phyloP scores from a whole-genome alignment of 35 echinoderm and acorn worm genomes.

The Apostichopus parvimensis region DNA sequence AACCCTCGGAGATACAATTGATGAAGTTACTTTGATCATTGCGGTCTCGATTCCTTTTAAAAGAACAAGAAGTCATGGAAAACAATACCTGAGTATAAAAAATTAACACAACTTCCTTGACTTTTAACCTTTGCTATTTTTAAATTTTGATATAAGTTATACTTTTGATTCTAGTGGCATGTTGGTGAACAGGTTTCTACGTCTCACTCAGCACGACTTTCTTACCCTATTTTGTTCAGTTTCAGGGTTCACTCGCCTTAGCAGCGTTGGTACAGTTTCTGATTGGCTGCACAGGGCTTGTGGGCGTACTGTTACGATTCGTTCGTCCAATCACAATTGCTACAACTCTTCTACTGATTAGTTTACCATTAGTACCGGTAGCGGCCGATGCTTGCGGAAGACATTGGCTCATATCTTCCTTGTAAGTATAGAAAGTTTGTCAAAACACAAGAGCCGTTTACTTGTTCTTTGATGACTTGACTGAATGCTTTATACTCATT shows the following conservation, averaged over 20 bases:
- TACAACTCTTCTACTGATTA: not conserved
- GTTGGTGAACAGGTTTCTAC: too few species aligned
- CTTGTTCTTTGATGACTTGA: not conserved
- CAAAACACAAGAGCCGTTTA: too few species aligned
- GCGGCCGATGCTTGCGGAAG: conserved; percentile 1
- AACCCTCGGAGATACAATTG: too few species aligned
- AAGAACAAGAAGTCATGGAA: too few species aligned
- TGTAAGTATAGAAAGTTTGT: conserved; percentile 7
- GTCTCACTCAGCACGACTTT: too few species aligned
- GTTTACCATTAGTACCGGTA: not conserved
- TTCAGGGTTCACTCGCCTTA: conserved; percentile 17
- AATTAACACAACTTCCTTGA: too few species aligned
- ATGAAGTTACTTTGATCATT: too few species aligned
- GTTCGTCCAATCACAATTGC: conserved; percentile 41
- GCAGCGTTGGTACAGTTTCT: conserved; percentile 11
- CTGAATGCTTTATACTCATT: not conserved
- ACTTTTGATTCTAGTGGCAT: too few species aligned
- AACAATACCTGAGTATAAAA: too few species aligned
- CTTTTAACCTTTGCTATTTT: too few species aligned
- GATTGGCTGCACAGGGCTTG: conserved; percentile 32
- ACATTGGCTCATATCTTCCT: not conserved
- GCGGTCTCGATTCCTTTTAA: too few species aligned
- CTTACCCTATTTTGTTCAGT: not conserved
- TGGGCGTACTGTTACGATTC: conserved; percentile 31
- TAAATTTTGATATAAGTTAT: too few species aligned